These are phyloP conservation scores for Astropecten irregularis DNA, from an alignment of 53 echinoderm and acorn worm species.

Conservation along the genomic window DNA sequence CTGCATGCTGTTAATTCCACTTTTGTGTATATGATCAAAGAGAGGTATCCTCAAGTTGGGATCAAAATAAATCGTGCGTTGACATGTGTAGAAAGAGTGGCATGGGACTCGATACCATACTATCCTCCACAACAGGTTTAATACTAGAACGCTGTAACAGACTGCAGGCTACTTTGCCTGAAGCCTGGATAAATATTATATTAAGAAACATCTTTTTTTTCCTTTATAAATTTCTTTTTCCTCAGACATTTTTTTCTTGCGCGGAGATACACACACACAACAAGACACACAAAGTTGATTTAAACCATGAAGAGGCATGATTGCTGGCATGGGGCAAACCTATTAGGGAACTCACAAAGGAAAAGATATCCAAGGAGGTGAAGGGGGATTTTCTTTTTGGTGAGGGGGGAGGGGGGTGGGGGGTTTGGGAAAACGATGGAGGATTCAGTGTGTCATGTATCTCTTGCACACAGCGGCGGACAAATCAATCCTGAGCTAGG, in stretches of 20 bases:
- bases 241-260: too few relatives aligned
- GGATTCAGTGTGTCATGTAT: too few relatives aligned
- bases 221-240: too few relatives aligned
- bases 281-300: conserved; percentile 31
- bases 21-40: too few relatives aligned
- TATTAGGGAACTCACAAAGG: neutral
- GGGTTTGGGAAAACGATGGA: too few relatives aligned
- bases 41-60: neutral
- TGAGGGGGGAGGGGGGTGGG: too few relatives aligned
- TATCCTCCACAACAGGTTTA: neutral
- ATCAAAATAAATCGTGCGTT: neutral
- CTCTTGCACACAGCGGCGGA: too few relatives aligned
- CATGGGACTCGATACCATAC: neutral
- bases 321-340: neutral
- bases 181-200: conserved; percentile 29
- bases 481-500: conserved; percentile 14
- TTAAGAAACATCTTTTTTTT: conserved; percentile 5
- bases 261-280: neutral
- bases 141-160: neutral
- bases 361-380: neutral
- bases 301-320: neutral
- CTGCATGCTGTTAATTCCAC: neutral
- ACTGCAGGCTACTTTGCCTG: neutral
- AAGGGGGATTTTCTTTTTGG: neutral
- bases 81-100: neutral